These are phyloP conservation scores for Pangasius djambal DNA, from an alignment of 2,797 vertebrate species.

Conservation along the genomic window DNA sequence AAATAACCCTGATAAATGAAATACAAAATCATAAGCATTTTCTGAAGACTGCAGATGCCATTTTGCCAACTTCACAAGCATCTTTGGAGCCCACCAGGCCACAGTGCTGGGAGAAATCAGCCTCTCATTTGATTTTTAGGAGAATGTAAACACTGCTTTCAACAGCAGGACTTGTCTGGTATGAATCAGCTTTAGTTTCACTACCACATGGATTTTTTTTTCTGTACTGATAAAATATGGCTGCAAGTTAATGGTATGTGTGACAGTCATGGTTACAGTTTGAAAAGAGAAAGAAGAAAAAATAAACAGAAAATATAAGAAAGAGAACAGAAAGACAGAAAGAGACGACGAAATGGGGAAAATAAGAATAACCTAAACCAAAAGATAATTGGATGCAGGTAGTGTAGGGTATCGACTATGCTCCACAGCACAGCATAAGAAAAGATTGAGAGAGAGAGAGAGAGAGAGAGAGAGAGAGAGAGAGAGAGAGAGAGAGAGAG, in stretches of 20 bases:
- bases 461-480: constrained; percentile 2
- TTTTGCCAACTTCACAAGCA: constrained; percentile 45
- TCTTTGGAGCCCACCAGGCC: constrained; percentile 48
- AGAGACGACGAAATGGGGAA: constrained; percentile 4
- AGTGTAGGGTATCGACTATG: constrained; percentile 33
- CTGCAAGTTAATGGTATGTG: constrained; percentile 60
- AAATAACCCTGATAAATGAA: not conserved
- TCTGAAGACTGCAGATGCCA: constrained; percentile 26
- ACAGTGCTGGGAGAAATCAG: constrained; percentile 47
- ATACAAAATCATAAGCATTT: not conserved
- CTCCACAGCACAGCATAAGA: constrained; percentile 13
- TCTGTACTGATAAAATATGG: constrained; percentile 60
- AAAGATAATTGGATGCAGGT: constrained; percentile 58
- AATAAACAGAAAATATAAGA: constrained; percentile 45
- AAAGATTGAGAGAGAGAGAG: not conserved
- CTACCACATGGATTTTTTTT: constrained; percentile 55
- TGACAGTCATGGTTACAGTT: constrained; percentile 52
- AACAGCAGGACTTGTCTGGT: constrained; percentile 58
- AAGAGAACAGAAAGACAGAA: constrained; percentile 32
- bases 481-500: not conserved
- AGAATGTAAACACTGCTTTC: constrained; percentile 61
- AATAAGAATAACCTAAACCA: constrained; percentile 17
- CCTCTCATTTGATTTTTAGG: constrained; percentile 52
- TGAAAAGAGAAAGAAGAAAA: constrained; percentile 31
- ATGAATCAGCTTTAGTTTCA: constrained; percentile 60